A percentile compares a stretch with the other conserved stretches of the same genome.
Evolutionary conservation across 2,797 vertebrate genomes (phyloP).

Genomic region (Gastrophryne carolinensis): DNA sequence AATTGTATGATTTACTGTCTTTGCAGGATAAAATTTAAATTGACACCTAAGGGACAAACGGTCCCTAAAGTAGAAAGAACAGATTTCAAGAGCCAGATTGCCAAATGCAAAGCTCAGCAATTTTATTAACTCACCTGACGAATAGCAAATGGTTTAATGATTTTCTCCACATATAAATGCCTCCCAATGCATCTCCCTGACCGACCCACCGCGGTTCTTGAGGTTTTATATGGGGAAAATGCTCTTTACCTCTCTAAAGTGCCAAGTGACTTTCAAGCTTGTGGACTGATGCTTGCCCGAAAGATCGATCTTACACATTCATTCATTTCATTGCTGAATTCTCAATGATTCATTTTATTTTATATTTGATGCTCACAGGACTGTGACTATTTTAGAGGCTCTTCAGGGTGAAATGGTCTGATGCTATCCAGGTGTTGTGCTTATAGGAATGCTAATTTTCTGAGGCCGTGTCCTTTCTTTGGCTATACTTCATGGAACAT

Average conservation of each 20-base stretch:
- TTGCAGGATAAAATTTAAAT: slow-evolving; percentile 25
- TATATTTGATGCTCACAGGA: slow-evolving; percentile 44
- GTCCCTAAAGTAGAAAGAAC: background rate
- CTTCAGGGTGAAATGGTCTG: slow-evolving; percentile 45
- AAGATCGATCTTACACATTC: slow-evolving; percentile 40
- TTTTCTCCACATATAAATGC: slow-evolving; percentile 6
- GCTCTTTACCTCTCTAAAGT: slow-evolving; percentile 6
- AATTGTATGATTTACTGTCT: slow-evolving; percentile 34
- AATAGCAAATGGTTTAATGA: slow-evolving; percentile 37
- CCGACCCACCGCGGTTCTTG: slow-evolving; percentile 1
- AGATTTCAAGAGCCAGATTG: slow-evolving; percentile 36
- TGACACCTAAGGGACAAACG: slow-evolving; percentile 34
- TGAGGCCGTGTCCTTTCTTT: slow-evolving; percentile 9
- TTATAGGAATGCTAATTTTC: slow-evolving; percentile 44
- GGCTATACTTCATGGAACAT: background rate
- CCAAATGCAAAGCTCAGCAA: background rate
- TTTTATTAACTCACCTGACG: slow-evolving; percentile 15
- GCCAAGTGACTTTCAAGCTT: slow-evolving; percentile 47
- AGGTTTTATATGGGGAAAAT: slow-evolving; percentile 36
- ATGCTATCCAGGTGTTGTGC: slow-evolving; percentile 35
- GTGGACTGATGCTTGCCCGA: slow-evolving; percentile 22
- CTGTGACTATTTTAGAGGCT: slow-evolving; percentile 48
- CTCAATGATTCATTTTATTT: slow-evolving; percentile 50
- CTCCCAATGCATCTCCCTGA: slow-evolving; percentile 1
- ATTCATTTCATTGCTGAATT: slow-evolving; percentile 46